Evolutionary conservation across 2,797 vertebrate genomes (phyloP).

Genomic region (Leucoraja ocellata): DNA sequence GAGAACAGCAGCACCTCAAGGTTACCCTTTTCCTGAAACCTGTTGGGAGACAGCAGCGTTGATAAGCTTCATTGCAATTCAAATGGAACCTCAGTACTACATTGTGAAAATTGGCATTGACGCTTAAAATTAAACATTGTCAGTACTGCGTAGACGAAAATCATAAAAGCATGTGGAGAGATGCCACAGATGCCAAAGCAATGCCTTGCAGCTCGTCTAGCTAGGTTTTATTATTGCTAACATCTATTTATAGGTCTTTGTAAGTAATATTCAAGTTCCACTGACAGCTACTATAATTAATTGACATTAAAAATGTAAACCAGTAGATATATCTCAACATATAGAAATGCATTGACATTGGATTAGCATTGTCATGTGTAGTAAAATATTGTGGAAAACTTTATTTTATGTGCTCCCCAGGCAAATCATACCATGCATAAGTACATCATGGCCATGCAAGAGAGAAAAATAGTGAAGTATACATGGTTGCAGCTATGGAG

Average conservation of each 20-base stretch:
- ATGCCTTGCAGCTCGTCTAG: neutral
- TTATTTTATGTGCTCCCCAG: no score
- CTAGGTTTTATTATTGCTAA: neutral
- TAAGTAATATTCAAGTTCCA: neutral
- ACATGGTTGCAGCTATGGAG: no score
- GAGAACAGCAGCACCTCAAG: constrained; percentile 93
- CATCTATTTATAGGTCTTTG: constrained; percentile 5
- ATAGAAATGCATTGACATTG: no score
- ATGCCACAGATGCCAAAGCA: constrained; percentile 17
- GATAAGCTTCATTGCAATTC: neutral
- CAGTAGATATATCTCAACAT: neutral
- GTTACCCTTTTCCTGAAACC: constrained; percentile 96
- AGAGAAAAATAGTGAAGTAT: no score
- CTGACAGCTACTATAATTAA: neutral
- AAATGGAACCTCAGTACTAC: neutral
- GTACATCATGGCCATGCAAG: no score
- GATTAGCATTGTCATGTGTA: no score
- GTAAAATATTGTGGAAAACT: no score
- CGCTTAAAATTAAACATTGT: neutral
- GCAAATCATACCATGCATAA: no score
- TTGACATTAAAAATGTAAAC: neutral
- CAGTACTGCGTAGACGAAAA: neutral
- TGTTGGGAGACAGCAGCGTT: constrained; percentile 45
- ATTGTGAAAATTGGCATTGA: neutral
- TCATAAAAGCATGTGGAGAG: neutral